Evolutionary conservation across 2,797 vertebrate genomes (phyloP), one percentile per base, ranked within the genome.

Genomic region (Lithobates pipiens): DNA sequence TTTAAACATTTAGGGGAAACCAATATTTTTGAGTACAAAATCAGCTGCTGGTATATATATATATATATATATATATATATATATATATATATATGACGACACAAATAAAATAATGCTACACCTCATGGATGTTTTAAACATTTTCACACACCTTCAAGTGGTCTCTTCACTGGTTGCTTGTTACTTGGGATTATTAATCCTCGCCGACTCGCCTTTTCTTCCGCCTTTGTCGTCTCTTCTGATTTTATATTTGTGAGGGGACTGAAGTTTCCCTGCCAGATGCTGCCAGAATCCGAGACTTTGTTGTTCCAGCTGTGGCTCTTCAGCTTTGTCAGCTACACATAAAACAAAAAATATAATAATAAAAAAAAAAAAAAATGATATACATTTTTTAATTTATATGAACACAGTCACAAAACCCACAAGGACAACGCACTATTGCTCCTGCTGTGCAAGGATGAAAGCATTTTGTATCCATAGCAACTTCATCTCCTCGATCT

Each of bases 261-360:
- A 6, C 83, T 91, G 10, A 93, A 95, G 71, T 89, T 92, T 89
- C 82, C 93, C 70, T 91, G 95, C 98, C 98, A 99, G 91, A 99
- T 97, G 85, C 97, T 99, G 15, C 73, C 84, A 29, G 88, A 80
- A 15, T 68, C 15, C 50, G 84, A 27, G 9, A 76, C 89, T 18
- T 16, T 90, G 34, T 92, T 90, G 27, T 93, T 93, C 97, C 97
- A 99, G 79, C 91, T 87, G 71, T 77, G 89, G 91, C 95, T 97
- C 88, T 93, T 95, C 29, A 90, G 89, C 67, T 92, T 95, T 11
- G 88, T 32, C 15, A 68, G 65, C 96, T 98, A 90, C 88, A 80
- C 69, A 27, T 13, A 50, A 68, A n/a, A 50, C 21, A 75, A 0
- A 80, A 10, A 39, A 32, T 0, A 34, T n/a, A n/a, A n/a, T n/a